Evolutionary conservation across 1,140 invertebrate genomes (phyloP), one percentile per base, ranked within the genome.

Genomic region (Solenopsis invicta): DNA sequence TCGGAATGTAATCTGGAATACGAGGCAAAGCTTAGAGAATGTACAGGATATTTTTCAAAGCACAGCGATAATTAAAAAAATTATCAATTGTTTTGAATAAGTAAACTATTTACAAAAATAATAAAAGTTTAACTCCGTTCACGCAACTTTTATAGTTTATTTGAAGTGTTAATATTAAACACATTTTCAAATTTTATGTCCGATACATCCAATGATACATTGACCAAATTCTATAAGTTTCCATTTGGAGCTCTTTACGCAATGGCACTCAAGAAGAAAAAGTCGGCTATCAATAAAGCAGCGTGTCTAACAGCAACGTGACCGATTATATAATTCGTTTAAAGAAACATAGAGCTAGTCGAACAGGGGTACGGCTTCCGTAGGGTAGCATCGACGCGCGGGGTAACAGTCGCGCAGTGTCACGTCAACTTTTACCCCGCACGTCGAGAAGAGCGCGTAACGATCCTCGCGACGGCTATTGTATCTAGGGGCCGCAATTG

Each of bases 251-350:
- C 4, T 81, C 37, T 41, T 45, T 52, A 18, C 5, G 18, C 29
- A 24, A 18, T 18, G 18, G 12, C 10, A 72, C 13, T 75, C 50
- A 48, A 77, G 34, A 52, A 29, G n/a, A 37, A 45, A 52, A 48
- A 54, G 50, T 72, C 48, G 41, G 48, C 71, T 91, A 90, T 92
- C 92, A 92, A 93, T 93, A 91, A 93, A 87, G 54, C 5, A 9
- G 29, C 74, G 72, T 80, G 84, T 86, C 59, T 67, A 52, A 66
- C 52, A 89, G 90, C 91, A 91, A 94, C 90, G 91, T 91, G 91
- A 92, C 92, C 90, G 50, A 87, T 90, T 80, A 89, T 78, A 75
- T 94, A 94, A 94, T 94, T 92, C 92, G 87, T 93, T 94, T 94
- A 94, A 91, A 91, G 90, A 88, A 74, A 74, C 59, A 82, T 54